Evolutionary conservation across 2,888 invertebrate genomes (phyloP).

Genomic region (Amblyjoppa fuscipennis): DNA sequence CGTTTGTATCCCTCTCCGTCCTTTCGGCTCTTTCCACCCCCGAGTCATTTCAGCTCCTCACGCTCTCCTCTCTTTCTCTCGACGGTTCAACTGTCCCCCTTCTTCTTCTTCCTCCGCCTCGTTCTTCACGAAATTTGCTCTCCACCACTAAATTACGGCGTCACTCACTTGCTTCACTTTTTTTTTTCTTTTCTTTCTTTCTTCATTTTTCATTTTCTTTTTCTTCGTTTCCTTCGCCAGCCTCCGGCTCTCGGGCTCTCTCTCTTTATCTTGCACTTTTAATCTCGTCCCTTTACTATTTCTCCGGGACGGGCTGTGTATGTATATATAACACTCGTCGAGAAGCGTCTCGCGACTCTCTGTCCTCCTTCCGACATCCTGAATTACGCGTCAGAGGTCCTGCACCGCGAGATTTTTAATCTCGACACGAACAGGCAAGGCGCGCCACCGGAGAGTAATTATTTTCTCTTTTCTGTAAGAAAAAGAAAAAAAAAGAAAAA

Average conservation of each 20-base stretch:
- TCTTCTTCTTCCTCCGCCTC: conserved; percentile 32
- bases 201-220: conserved; percentile 6
- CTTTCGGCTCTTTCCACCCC: conserved; percentile 32
- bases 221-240: conserved; percentile 9
- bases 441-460: conserved; percentile 59
- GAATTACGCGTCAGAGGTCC: conserved; percentile 52
- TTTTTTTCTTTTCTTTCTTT: conserved; percentile 22
- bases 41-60: conserved; percentile 54
- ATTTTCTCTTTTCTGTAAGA: conserved; percentile 59
- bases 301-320: conserved; percentile 1
- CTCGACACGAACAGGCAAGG: conserved; percentile 44
- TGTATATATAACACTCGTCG: neutral
- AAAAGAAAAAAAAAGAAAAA: neutral
- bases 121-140: conserved; percentile 53
- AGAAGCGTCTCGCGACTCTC: conserved; percentile 30
- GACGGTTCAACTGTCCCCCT: conserved; percentile 43
- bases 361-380: conserved; percentile 57
- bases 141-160: conserved; percentile 64
- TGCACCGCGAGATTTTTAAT: conserved; percentile 56
- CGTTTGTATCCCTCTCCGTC: conserved; percentile 51
- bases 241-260: neutral
- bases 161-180: conserved; percentile 51
- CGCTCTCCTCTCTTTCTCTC: conserved; percentile 16
- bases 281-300: conserved; percentile 53
- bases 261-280: conserved; percentile 51